These are phyloP conservation scores for Oscheius myriophilus DNA, from an alignment of 2,888 invertebrate genomes.

Conservation along the genomic window DNA sequence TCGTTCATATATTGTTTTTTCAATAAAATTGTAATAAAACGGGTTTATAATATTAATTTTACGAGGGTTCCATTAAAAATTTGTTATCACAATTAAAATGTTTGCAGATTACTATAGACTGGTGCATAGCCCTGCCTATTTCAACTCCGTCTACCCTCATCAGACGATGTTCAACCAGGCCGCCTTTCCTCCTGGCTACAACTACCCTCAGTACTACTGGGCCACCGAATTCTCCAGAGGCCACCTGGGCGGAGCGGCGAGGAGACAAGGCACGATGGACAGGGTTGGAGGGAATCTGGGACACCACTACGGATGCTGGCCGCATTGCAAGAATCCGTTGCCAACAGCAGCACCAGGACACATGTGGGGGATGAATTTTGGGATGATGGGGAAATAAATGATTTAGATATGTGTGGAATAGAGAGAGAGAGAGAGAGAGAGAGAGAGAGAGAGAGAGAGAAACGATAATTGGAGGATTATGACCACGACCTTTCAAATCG, in stretches of 20 bases:
- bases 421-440: not conserved
- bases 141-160: too few species aligned
- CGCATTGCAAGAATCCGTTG: not conserved
- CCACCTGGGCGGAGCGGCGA: not conserved
- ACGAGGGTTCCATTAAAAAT: too few species aligned
- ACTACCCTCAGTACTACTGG: not conserved
- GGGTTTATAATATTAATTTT: too few species aligned
- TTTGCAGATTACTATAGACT: too few species aligned
- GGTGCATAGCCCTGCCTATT: too few species aligned
- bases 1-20: too few species aligned
- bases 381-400: not conserved
- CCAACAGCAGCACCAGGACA: not conserved
- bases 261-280: not conserved
- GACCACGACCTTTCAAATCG: not conserved
- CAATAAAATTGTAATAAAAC: too few species aligned
- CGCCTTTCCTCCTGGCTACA: not conserved
- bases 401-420: not conserved
- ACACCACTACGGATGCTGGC: slow-evolving; percentile 2
- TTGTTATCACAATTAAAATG: too few species aligned
- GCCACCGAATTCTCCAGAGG: not conserved
- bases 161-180: too few species aligned
- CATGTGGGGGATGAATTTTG: not conserved
- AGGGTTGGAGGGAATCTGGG: not conserved
- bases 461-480: not conserved
- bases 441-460: slow-evolving; percentile 6